Conservation (phyloP, 2,888 invertebrate species). For the Teleiodes luculella region DNA sequence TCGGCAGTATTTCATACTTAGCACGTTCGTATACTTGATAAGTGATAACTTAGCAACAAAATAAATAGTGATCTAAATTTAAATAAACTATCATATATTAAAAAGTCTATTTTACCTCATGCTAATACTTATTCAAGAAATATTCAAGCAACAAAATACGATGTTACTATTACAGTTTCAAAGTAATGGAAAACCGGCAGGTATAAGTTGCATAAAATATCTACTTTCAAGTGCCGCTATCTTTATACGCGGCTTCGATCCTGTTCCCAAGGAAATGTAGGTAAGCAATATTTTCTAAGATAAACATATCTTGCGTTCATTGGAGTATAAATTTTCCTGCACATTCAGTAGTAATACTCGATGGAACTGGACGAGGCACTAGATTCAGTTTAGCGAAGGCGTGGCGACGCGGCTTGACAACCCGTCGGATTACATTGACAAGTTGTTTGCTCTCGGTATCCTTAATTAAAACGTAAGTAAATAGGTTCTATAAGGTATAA, state of each 20-base stretch:
- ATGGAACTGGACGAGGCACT: neutral
- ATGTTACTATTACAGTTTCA: neutral
- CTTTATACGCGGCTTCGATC: neutral
- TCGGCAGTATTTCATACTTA: too few species aligned
- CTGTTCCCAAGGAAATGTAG: conserved; percentile 1
- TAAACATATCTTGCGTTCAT: conserved; percentile 5
- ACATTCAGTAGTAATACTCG: neutral
- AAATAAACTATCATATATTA: too few species aligned
- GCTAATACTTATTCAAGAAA: too few species aligned
- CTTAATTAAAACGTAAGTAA: neutral
- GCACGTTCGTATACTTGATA: too few species aligned
- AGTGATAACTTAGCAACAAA: too few species aligned
- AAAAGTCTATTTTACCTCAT: too few species aligned
- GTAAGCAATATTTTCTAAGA: conserved; percentile 3
- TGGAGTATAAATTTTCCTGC: neutral
- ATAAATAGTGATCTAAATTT: too few species aligned
- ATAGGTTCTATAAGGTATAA: too few species aligned
- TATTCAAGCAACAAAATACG: neutral
- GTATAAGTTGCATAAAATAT: neutral
- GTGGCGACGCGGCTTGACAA: neutral
- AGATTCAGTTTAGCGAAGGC: neutral
- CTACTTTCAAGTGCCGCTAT: neutral
- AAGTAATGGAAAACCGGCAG: neutral
- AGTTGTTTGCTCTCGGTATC: neutral
- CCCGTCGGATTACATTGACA: neutral